Conservation (phyloP, 2,113 vertebrate species). For the Lepus americanus region DNA sequence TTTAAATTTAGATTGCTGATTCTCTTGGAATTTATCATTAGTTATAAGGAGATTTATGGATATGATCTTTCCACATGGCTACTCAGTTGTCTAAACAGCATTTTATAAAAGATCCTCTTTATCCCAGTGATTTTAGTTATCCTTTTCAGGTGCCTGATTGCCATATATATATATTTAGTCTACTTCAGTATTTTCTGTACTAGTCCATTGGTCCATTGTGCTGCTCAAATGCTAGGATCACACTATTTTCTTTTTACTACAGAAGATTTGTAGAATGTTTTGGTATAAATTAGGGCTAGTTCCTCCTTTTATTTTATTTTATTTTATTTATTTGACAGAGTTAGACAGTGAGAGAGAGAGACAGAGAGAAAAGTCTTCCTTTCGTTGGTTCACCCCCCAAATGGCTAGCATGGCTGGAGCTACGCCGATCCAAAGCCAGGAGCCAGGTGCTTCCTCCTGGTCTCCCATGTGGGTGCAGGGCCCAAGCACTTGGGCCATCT, state of each 20-base stretch:
- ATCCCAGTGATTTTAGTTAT: slow-evolving; percentile 36
- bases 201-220: neutral
- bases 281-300: slow-evolving; percentile 34
- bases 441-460: no score
- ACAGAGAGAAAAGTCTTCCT: no score
- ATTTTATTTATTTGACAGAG: no score
- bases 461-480: no score
- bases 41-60: slow-evolving; percentile 11
- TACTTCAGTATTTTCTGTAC: neutral
- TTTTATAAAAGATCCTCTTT: neutral
- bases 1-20: slow-evolving; percentile 22
- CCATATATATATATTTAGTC: neutral
- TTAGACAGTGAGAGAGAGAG: no score
- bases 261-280: slow-evolving; percentile 1
- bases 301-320: neutral
- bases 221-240: neutral
- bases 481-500: no score
- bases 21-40: slow-evolving; percentile 5
- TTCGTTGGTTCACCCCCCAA: no score
- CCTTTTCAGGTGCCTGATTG: neutral
- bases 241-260: neutral
- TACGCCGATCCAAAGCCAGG: no score
- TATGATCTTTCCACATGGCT: slow-evolving; percentile 20
- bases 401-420: no score
- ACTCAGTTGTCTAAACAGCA: neutral